Evolutionary conservation across 2,113 vertebrate genomes (phyloP).

Genomic region (Pithys albifrons): DNA sequence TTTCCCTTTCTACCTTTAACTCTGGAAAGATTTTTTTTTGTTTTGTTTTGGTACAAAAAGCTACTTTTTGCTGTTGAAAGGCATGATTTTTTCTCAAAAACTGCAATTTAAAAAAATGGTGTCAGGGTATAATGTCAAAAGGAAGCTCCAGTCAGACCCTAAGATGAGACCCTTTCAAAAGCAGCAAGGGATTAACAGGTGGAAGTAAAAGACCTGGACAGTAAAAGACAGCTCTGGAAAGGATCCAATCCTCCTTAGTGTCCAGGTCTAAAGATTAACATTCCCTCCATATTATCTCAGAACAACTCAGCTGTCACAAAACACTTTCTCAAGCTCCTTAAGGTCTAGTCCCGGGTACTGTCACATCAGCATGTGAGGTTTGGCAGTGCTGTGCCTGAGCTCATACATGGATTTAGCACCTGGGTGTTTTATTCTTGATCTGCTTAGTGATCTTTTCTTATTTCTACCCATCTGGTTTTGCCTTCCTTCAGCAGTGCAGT

Average conservation of each 20-base stretch:
- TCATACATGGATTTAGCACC: background rate
- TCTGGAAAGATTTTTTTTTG: background rate
- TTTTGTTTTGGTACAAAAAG: too few species aligned
- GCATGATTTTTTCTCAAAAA: rapidly evolving
- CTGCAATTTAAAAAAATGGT: background rate
- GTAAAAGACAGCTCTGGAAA: background rate
- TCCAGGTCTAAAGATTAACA: background rate
- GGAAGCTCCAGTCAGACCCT: background rate
- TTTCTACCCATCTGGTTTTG: background rate
- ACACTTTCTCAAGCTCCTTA: background rate
- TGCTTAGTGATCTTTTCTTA: background rate
- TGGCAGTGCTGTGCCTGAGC: background rate
- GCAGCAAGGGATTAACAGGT: rapidly evolving
- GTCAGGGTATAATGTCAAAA: background rate
- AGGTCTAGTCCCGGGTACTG: background rate
- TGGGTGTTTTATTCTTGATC: background rate
- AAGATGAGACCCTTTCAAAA: background rate
- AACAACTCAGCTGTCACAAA: background rate
- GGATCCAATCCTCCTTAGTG: background rate
- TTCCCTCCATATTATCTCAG: rapidly evolving
- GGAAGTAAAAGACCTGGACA: background rate
- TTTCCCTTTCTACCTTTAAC: background rate
- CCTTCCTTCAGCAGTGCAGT: background rate
- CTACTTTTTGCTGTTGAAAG: background rate
- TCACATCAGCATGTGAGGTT: background rate